Evolutionary conservation across 2,113 vertebrate genomes (phyloP).

Genomic region (Ictalurus furcatus): DNA sequence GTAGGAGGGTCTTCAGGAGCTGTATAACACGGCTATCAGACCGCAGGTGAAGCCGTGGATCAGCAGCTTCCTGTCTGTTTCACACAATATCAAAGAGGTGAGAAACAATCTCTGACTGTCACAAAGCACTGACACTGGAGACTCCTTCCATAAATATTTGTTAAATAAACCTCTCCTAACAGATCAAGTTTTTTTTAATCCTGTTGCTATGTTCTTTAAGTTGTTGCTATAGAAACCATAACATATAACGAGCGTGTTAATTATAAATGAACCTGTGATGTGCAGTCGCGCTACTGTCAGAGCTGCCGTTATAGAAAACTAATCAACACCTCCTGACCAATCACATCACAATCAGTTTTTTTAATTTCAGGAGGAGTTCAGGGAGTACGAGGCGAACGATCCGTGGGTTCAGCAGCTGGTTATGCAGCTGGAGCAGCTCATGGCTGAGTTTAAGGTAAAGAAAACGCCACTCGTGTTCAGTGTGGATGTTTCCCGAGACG

Average conservation of each 20-base stretch:
- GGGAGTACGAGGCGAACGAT: slow-evolving; percentile 95
- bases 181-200: not conserved
- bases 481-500: not conserved
- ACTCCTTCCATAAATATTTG: not conserved
- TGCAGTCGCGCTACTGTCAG: not conserved
- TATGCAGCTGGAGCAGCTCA: slow-evolving; percentile 92
- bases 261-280: not conserved
- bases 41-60: slow-evolving; percentile 98
- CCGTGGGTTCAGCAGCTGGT: slow-evolving; percentile 99
- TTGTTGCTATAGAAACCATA: not conserved
- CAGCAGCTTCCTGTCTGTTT: slow-evolving; percentile 91
- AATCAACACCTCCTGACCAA: not conserved
- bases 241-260: too few species aligned
- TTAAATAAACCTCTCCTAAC: not conserved
- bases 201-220: too few species aligned
- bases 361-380: slow-evolving; percentile 88
- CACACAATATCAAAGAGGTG: slow-evolving; percentile 98
- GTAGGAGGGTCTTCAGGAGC: slow-evolving; percentile 90
- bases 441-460: slow-evolving; percentile 94
- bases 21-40: slow-evolving; percentile 91
- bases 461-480: not conserved
- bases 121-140: not conserved
- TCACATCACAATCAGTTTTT: not conserved
- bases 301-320: not conserved
- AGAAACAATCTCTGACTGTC: slow-evolving; percentile 31